Base-by-base conservation (phyloP, 2,888 invertebrate genomes). In the Halictus quadricinctus region DNA sequence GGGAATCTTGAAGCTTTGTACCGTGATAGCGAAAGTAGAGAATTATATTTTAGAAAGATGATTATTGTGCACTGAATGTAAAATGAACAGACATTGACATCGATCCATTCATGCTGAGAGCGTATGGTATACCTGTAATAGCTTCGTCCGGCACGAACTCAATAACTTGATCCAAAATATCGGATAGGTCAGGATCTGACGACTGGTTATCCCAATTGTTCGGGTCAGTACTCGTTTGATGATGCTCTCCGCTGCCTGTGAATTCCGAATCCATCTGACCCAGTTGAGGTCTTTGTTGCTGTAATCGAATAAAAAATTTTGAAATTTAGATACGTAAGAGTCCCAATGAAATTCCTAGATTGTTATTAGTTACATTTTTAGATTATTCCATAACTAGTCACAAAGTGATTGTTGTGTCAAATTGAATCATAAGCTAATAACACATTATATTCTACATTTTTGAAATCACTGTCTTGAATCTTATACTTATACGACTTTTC, bases 81-180 rank as follows among this genome's bases (percentile, higher is more conserved):
- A 79, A 43, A 76, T 48, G 29, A 72, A 8, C 72, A 13, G 25
- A 46, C 13, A 70, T 69, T 25, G 43, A 15, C 8, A 48, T n/a
- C 15, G 48, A 21, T 81, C 2, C 18, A 18, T 2, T 66, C 15
- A 15, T 66, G 15, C 5, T 66, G 18, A 36, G 6, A 66, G 18
- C 12, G 2, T 29, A 50, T n/a, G 2, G 2, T 21, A 83, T 92
- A 94, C 94, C 93, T 87, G 93, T 92, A 70, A 94, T 94, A 85
- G 95, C 95, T 70, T 95, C 95, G 90, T 97, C 97, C 84, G 97
- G 96, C 94, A 97, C 97, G 92, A 97, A 96, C 88, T 98, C 98
- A 93, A 98, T 97, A 85, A 98, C 97, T 94, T 97, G 97, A 95
- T 98, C 98, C 89, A 98, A 95, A 90, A 98, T 96, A 92, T 97